Conservation (phyloP, 2,797 vertebrate species). For the Coccyzus lansbergi region DNA sequence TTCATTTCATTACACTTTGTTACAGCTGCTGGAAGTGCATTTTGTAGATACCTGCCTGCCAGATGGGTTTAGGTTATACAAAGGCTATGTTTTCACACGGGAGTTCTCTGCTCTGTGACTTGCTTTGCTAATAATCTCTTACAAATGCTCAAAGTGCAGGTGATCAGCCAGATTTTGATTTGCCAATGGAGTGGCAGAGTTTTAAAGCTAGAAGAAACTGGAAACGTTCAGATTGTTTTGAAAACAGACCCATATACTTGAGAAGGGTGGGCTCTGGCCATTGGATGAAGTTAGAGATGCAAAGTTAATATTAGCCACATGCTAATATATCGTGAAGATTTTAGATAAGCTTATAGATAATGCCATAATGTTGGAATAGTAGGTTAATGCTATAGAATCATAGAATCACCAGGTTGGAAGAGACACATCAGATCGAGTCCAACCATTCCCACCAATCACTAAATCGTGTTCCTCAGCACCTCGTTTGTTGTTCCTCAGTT, state of each 20-base stretch:
- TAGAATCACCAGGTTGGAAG: no score
- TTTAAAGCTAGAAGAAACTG: not conserved
- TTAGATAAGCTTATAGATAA: not conserved
- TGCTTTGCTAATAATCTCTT: not conserved
- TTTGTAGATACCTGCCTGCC: slow-evolving; percentile 28
- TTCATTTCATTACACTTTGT: slow-evolving; percentile 47
- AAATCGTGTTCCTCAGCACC: no score
- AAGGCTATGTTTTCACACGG: not conserved
- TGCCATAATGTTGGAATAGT: not conserved
- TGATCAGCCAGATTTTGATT: not conserved
- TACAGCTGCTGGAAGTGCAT: not conserved
- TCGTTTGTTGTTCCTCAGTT: not conserved
- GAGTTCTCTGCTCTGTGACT: not conserved
- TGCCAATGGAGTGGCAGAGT: not conserved
- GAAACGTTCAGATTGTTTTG: not conserved
- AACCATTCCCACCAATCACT: no score
- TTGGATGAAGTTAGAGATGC: not conserved
- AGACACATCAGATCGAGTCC: no score
- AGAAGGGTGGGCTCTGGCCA: not conserved
- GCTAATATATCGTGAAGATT: not conserved
- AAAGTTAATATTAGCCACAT: not conserved
- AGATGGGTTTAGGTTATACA: not conserved
- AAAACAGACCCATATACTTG: not conserved
- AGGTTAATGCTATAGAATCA: not conserved
- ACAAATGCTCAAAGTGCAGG: not conserved